Percentiles rank a stretch among this genome's conserved stretches.
These are phyloP conservation scores for Oegoconia quadripuncta DNA, from an alignment of 2,888 invertebrate genomes.

Conservation along the genomic window DNA sequence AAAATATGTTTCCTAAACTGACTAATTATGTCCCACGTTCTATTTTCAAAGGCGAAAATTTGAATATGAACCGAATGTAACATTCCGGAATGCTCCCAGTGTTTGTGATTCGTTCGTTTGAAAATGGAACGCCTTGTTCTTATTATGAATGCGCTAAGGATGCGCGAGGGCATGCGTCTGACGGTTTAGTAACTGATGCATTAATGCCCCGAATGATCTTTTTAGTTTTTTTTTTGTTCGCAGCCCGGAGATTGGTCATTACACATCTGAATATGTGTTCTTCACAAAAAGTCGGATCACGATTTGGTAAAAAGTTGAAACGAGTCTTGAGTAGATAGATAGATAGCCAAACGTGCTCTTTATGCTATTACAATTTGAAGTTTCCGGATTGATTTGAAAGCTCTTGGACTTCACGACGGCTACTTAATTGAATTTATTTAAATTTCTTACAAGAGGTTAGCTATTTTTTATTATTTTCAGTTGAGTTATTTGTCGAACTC, in stretches of 20 bases:
- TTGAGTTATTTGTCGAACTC: no score
- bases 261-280: constrained; percentile 76
- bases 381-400: constrained; percentile 70
- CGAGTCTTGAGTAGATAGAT: constrained; percentile 65
- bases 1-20: no score
- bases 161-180: constrained; percentile 72
- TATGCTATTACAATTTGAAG: constrained; percentile 68
- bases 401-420: constrained; percentile 27
- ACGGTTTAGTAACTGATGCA: constrained; percentile 78
- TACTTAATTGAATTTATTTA: constrained; percentile 8
- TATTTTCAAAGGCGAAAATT: constrained; percentile 35
- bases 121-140: constrained; percentile 70
- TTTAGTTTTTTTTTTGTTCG: constrained; percentile 62
- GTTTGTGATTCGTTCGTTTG: constrained; percentile 67
- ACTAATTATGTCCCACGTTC: constrained; percentile 16
- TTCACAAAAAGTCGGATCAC: constrained; percentile 69
- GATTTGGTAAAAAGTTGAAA: constrained; percentile 68
- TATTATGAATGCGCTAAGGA: constrained; percentile 74
- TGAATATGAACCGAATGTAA: constrained; percentile 62
- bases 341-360: constrained; percentile 72
- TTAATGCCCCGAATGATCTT: constrained; percentile 70
- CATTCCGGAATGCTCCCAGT: constrained; percentile 58
- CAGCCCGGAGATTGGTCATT: constrained; percentile 76
- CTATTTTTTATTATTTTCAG: no score
- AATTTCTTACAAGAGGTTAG: constrained; percentile 6